phyloP scores from a whole-genome alignment of 1,140 invertebrate genomes.

The Leptinotarsa undecemlineata region DNA sequence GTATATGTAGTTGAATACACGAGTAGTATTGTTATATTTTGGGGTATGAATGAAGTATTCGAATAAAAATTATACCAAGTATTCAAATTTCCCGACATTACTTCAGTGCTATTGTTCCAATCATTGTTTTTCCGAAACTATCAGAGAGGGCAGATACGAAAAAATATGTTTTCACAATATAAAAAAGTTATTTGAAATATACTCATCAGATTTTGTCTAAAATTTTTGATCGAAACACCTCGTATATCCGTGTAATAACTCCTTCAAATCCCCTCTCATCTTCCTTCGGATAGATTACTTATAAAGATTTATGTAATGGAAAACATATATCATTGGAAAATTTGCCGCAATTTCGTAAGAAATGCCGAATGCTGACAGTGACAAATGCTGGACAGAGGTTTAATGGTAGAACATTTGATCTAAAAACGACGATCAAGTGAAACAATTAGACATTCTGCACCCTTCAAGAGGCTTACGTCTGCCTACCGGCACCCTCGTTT shows the following conservation, averaged over 20 bases:
- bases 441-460: constrained; percentile 34
- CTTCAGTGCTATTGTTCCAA: no score
- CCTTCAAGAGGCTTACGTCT: constrained; percentile 26
- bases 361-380: constrained; percentile 46
- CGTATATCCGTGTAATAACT: background rate
- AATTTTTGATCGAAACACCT: no score
- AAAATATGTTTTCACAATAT: no score
- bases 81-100: no score
- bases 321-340: constrained; percentile 52
- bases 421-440: constrained; percentile 22
- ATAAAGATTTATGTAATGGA: constrained; percentile 54
- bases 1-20: no score
- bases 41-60: no score
- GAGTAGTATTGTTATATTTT: no score
- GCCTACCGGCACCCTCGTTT: constrained; percentile 37
- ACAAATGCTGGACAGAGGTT: constrained; percentile 47
- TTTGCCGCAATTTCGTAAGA: constrained; percentile 41
- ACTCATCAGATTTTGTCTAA: no score
- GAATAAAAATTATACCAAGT: no score
- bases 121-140: no score
- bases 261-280: constrained; percentile 42
- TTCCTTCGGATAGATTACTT: constrained; percentile 52
- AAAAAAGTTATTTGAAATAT: no score
- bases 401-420: constrained; percentile 48
- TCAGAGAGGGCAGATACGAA: no score